Evolutionary conservation across 1,140 invertebrate genomes (phyloP), one percentile per base, ranked within the genome.

Genomic region (Littorina saxatilis): DNA sequence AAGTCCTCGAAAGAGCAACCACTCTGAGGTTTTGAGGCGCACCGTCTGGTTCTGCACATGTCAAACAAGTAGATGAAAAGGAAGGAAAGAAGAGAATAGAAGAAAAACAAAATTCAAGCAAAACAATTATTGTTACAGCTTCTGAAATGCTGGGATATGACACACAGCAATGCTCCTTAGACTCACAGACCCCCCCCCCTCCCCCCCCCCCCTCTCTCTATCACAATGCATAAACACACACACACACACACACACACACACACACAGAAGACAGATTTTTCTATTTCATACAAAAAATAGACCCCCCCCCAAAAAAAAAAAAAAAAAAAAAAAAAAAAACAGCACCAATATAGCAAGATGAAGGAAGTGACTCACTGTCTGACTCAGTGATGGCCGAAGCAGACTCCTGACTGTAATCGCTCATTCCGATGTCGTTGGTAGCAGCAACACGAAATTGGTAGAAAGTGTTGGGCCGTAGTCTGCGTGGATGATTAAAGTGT

Each of bases 401-500:
- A 13, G 98, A 99, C 86, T 97, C 96, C 11, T 94, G 94, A 90
- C 98, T 99, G 94, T 97, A 99, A 9, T 95, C 94, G 90, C 97
- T 98, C 1, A 96, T 96, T 0, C 98, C 98, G 79, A 99, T 96
- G 91, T 99, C 98, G 91, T 99, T 99, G 11, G 96, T 98, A 1
- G 98, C 98, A 92, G 98, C 96, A 79, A 99, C 97, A 78, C 98
- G 94, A 92, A 99, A 99, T 89, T 96, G 96, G 92, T 99, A 99
- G 0, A 94, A 94, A 0, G 97, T 98, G 88, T 96, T 97, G 0
- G 99, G 98, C 88, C 96, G 96, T 50, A 99, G 93, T 75, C 93
- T 94, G 85, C 70, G 87, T 84, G 86, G 13, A 17, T 39, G 40
- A 17, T 13, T 52, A 23, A 52, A 52, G n/a, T n/a, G n/a, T n/a